Conservation (phyloP, 2,797 vertebrate species). For the Pipistrellus nathusii region DNA sequence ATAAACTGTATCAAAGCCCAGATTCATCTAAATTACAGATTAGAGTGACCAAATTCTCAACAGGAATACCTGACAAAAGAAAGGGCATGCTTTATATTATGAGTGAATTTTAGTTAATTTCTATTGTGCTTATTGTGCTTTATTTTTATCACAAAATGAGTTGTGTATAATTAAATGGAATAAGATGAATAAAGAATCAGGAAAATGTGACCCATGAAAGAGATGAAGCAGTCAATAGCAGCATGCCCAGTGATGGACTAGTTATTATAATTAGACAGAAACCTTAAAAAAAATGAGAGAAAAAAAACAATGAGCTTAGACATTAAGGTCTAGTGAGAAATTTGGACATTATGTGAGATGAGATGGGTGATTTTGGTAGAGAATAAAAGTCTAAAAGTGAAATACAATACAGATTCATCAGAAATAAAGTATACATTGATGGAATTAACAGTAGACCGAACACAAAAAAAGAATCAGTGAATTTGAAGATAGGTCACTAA, state of each 20-base stretch:
- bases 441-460: not conserved
- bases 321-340: not conserved
- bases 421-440: not conserved
- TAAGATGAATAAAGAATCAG: not conserved
- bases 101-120: not conserved
- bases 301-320: not conserved
- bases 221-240: not conserved
- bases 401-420: not conserved
- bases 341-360: not conserved
- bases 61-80: not conserved
- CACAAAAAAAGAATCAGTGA: not conserved
- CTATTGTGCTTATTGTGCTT: not conserved
- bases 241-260: not conserved
- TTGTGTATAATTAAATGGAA: not conserved
- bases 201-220: not conserved
- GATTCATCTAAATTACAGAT: not conserved
- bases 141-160: not conserved
- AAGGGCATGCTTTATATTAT: not conserved
- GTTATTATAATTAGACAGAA: not conserved
- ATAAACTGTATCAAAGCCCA: not conserved
- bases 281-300: not conserved
- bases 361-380: not conserved
- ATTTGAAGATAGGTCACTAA: conserved; percentile 13
- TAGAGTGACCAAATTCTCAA: not conserved
- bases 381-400: conserved; percentile 43